Base-by-base conservation (phyloP, 35 echinoderm and acorn worm species). In the Chiridota heheva region DNA sequence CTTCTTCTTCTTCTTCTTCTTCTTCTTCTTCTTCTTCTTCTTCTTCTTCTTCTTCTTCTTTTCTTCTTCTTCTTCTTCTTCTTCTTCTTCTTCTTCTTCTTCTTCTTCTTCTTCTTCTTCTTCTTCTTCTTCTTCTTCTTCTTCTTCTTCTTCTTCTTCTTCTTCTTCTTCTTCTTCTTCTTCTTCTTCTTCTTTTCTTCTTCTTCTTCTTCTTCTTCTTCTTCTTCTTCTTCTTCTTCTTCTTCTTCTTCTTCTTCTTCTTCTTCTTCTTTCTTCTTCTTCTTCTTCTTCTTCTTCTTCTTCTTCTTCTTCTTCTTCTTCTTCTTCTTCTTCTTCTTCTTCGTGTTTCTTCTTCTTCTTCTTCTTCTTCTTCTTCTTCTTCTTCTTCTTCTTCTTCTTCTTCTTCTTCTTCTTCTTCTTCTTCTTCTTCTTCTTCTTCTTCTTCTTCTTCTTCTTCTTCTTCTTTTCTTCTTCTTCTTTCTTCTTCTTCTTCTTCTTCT, bases 101-200 rank as follows among this genome's bases (percentile, higher is more conserved):
- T 17, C 41, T 42, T 37, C 67, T 70, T 70, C 36, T 40, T 70
- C 36, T 40, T 40, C 36, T 70, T 39, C 29, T 36, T 53, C 22
- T 53, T 13, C 48, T 12, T 53, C 12, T 12, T 53, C 22, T 12
- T 12, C 12, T 63, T 63, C 60, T 63, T 63, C 60, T 63, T 63
- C 60, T 63, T 63, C 60, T 63, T 63, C 60, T 63, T 63, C 60
- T 63, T 63, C 60, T 63, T 63, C 60, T 63, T 63, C 60, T 63
- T 63, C 60, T 63, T 63, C 60, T 63, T 63, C 60, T 63, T 63
- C 60, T 63, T 63, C 60, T 63, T 63, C 60, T 63, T 63, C 60
- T 63, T 63, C 60, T 63, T 63, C 60, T 63, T 27, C 60, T 63
- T 63, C 60, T 10, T 25, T 63, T 63, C 60, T 63, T 27, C 60